Evolutionary conservation across 30 jellyfish, hydroid and myxozoan genomes (phyloP), one percentile per base, ranked within the genome.

Genomic region (Clytia hemisphaerica): DNA sequence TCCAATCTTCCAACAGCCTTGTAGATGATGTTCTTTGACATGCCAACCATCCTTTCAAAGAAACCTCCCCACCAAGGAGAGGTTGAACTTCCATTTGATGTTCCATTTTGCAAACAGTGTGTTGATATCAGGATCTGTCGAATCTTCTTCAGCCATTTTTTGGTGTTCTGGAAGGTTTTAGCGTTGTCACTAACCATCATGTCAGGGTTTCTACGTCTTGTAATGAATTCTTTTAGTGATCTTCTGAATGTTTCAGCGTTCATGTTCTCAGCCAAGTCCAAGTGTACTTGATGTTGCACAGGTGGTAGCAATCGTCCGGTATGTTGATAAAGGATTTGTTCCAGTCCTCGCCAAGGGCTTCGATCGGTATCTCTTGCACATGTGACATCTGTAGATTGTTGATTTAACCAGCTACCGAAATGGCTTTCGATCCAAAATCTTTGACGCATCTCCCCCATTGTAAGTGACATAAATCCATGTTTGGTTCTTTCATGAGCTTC

Each of bases 61-160:
- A 73, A 67, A 47, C 87, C 86, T 4, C 88, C 87, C 88, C 92
- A 62, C 92, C 84, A 74, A 19, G 90, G 83, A 73, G 34, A 81
- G 71, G 60, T 72, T 81, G 80, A 71, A 72, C 31, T 46, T 34
- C 83, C 94, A 81, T 59, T 62, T 73, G 40, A 81, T 72, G 19
- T 51, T 18, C 10, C 45, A 35, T 34, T 67, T 33, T 21, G 75
- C 57, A 6, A 81, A 32, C 75, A 36, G 61, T 18, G 45, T 48
- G 67, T 47, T 62, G 28, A 62, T 44, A 18, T 71, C 89, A 36
- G 61, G 58, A 65, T 67, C 29, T 57, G 33, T 28, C 45, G 58
- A 29, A 75, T 31, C 62, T 31, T 36, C 3, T 32, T 49, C 24
- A 59, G 53, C 88, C 88, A 75, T 28, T 48, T 63, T 68, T 86